Conservation (phyloP, 2,113 vertebrate genomes). For the Hippocampus mohnikei region DNA sequence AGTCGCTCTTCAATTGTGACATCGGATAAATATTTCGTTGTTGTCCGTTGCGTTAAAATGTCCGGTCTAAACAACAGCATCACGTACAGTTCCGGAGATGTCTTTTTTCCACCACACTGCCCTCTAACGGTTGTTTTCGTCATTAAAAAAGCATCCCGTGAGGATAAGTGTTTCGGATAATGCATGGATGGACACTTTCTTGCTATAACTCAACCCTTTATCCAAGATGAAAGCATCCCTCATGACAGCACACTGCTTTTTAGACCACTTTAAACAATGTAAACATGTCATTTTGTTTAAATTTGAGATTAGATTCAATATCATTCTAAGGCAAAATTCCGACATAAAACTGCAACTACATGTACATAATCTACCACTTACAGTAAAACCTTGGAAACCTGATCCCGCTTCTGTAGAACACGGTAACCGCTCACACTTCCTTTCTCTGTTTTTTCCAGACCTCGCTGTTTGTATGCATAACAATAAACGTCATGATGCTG, state of each 20-base stretch:
- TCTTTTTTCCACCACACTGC: background rate
- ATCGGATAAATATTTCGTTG: background rate
- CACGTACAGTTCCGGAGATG: constrained; percentile 38
- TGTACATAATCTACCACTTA: background rate
- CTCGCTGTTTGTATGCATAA: constrained; percentile 53
- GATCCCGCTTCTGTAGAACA: background rate
- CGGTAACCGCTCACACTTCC: constrained; percentile 61
- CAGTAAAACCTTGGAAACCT: background rate
- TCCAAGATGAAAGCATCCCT: too few relatives aligned
- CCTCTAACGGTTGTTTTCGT: background rate
- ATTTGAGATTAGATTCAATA: too few relatives aligned
- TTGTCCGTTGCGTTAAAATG: constrained; percentile 15
- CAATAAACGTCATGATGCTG: constrained; percentile 58
- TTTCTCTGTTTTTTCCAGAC: constrained; percentile 61
- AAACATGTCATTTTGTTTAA: background rate
- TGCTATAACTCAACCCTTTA: too few relatives aligned
- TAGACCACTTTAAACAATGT: background rate
- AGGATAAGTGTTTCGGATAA: too few relatives aligned
- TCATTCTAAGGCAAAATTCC: background rate
- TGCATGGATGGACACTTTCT: too few relatives aligned
- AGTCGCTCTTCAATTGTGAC: background rate
- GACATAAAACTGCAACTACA: background rate
- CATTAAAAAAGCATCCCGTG: background rate
- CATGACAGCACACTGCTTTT: too few relatives aligned
- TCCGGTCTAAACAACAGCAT: constrained; percentile 21